Evolutionary conservation across 2,113 vertebrate genomes (phyloP), one percentile per base, ranked within the genome.

Genomic region (Microtus richardsoni): DNA sequence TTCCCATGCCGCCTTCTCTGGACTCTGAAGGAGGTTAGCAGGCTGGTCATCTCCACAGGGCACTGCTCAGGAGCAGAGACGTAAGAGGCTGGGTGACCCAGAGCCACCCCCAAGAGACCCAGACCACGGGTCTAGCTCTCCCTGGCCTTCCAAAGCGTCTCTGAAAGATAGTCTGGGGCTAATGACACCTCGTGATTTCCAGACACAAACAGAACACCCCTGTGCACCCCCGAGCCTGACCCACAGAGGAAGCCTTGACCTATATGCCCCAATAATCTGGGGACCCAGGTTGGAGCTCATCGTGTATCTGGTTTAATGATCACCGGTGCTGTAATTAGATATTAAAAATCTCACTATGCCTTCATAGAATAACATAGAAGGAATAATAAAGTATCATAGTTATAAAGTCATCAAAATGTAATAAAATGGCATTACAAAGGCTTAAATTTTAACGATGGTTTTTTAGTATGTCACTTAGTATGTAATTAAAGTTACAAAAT

Each of bases 401-500:
- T 98, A 98, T 64, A 93, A 98, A 98, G 97, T 97, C 97, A 98
- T 98, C 98, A 98, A 98, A 98, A 96, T 79, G 97, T 96, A 98
- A 98, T 98, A 98, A 98, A 98, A 96, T 22, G 89, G 93, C 97
- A 83, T 96, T 98, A 96, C 94, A 93, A 95, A 98, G 97, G 97
- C 97, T 98, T 98, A 98, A 98, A 98, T 96, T 96, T 95, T 97
- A 98, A 98, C 93, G 87, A 66, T 90, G 84, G 96, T 85, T 97
- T 98, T 98, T 96, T 97, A 98, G 97, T 96, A 88, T 95, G 96
- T 54, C 80, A 94, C 98, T 98, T 98, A 97, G 87, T 97, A 79
- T 83, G 95, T 82, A 98, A 97, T 98, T 98, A 97, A 98, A 98
- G 97, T 97, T 97, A 93, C 68, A 97, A 97, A 98, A 73, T 95